These are phyloP conservation scores for Pogonognathellus flavescens DNA, from an alignment of 1,140 invertebrate genomes.

Conservation along the genomic window DNA sequence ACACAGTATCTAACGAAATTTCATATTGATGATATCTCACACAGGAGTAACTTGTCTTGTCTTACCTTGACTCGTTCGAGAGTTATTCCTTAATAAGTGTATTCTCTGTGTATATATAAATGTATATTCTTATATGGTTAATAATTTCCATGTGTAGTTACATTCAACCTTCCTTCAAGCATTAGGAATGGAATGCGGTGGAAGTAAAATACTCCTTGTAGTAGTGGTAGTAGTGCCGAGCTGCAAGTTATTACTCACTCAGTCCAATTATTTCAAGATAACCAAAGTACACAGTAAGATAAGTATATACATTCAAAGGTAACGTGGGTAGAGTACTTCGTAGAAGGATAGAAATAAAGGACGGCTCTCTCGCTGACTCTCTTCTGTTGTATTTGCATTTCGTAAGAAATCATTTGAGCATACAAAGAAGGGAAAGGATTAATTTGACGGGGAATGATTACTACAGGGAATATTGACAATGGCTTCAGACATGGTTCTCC, in stretches of 20 bases:
- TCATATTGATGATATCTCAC: neutral
- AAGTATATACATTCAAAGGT: neutral
- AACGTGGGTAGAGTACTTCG: neutral
- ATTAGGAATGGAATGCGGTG: too few species aligned
- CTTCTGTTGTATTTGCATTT: conserved; percentile 27
- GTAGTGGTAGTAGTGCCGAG: too few species aligned
- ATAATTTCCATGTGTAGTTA: too few species aligned
- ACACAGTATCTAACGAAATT: neutral
- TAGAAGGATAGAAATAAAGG: neutral
- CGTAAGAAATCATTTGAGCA: conserved; percentile 33
- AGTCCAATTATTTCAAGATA: neutral
- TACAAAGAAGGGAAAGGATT: conserved; percentile 51
- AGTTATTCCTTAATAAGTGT: too few species aligned
- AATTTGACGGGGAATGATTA: conserved; percentile 51
- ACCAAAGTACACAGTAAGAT: neutral
- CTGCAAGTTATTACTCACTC: neutral
- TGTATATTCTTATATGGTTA: too few species aligned
- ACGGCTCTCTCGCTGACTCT: neutral
- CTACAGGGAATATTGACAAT: conserved; percentile 54
- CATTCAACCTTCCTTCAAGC: too few species aligned
- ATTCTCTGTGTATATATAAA: too few species aligned
- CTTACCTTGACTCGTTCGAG: neutral
- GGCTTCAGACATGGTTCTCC: conserved; percentile 41
- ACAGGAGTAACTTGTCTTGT: neutral
- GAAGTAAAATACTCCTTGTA: too few species aligned